These are phyloP conservation scores for Muscicapa striata DNA, from an alignment of 2,797 vertebrate species.

Conservation along the genomic window DNA sequence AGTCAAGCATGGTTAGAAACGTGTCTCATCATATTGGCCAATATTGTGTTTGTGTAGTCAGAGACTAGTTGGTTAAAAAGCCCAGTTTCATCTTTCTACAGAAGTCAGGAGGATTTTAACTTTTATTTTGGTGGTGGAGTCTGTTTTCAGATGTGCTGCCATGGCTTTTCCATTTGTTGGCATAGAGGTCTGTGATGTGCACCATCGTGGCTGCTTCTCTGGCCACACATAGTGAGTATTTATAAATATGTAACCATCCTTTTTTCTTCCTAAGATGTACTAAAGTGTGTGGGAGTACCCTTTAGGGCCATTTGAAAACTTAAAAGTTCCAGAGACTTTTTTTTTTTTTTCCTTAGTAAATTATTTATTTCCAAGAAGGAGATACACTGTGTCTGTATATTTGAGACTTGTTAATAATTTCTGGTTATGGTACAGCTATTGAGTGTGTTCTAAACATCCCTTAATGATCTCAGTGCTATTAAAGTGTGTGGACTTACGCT, in stretches of 20 bases:
- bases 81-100: not conserved
- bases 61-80: not conserved
- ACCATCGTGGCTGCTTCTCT: not conserved
- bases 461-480: not conserved
- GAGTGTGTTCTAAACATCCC: not conserved
- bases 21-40: not conserved
- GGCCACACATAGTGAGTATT: not conserved
- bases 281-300: not conserved
- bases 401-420: not conserved
- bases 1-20: not conserved
- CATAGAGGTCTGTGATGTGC: not conserved
- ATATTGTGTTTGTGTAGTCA: not conserved
- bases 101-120: not conserved
- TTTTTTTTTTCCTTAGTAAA: not conserved
- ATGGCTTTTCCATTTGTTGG: not conserved
- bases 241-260: not conserved
- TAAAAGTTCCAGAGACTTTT: not conserved
- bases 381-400: not conserved
- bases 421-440: not conserved
- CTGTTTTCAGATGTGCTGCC: not conserved
- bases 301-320: not conserved
- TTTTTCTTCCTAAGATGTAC: not conserved
- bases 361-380: not conserved
- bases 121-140: not conserved
- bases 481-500: not conserved